These are phyloP conservation scores for Zhengitettix transpicula DNA, from an alignment of 2,888 invertebrate genomes.

Conservation along the genomic window DNA sequence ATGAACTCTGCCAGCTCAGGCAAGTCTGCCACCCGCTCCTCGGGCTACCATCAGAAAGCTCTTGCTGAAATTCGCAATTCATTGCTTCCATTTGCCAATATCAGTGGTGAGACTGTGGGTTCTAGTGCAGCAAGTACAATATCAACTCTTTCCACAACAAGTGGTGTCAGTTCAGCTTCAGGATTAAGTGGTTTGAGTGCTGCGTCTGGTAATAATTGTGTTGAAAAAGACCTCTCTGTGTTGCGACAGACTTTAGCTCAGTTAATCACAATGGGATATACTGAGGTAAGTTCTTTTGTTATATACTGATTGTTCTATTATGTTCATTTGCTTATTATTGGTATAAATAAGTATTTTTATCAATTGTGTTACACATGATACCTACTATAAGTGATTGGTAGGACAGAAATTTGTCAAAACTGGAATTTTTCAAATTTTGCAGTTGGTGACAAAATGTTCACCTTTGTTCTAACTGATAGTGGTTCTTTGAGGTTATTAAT, in stretches of 20 bases:
- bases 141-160: conserved; percentile 41
- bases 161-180: conserved; percentile 41
- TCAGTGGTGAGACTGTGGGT: conserved; percentile 41
- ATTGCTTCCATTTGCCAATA: conserved; percentile 61
- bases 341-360: too few relatives aligned
- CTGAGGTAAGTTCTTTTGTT: conserved; percentile 39
- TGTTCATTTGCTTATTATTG: neutral
- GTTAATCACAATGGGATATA: conserved; percentile 52
- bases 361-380: too few relatives aligned
- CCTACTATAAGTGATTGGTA: too few relatives aligned
- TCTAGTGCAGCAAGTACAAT: conserved; percentile 64
- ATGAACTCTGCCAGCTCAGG: conserved; percentile 34
- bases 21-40: conserved; percentile 46
- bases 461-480: too few relatives aligned
- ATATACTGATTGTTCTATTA: neutral
- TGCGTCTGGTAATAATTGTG: conserved; percentile 38
- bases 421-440: too few relatives aligned
- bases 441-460: too few relatives aligned
- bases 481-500: too few relatives aligned
- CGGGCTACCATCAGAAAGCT: conserved; percentile 70
- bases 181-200: conserved; percentile 39
- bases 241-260: conserved; percentile 47
- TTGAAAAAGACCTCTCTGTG: conserved; percentile 46
- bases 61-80: conserved; percentile 75
- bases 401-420: too few relatives aligned